These are phyloP conservation scores for Xestobium rufovillosum DNA, from an alignment of 2,888 invertebrate genomes.

Conservation along the genomic window DNA sequence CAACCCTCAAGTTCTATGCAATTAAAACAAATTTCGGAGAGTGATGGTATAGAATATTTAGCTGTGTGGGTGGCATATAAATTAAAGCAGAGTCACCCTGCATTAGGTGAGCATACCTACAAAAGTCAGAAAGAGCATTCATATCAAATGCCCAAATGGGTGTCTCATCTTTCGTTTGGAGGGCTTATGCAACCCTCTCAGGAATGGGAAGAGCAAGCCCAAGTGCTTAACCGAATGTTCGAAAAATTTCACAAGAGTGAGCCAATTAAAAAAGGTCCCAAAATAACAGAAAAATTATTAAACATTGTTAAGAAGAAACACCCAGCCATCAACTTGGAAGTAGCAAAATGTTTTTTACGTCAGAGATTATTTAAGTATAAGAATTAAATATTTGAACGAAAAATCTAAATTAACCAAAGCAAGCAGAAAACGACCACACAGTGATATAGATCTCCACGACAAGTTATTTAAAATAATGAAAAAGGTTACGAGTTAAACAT, in stretches of 20 bases:
- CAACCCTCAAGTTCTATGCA: background rate
- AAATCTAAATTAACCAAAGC: conserved; percentile 5
- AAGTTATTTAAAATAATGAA: conserved; percentile 6
- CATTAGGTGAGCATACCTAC: conserved; percentile 1
- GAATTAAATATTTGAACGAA: conserved; percentile 8
- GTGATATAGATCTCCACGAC: background rate
- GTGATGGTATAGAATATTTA: conserved; percentile 7
- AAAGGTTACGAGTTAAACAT: conserved; percentile 7
- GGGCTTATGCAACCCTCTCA: conserved; percentile 7
- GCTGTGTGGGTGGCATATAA: conserved; percentile 9
- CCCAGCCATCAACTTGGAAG: conserved; percentile 1
- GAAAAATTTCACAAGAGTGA: conserved; percentile 3
- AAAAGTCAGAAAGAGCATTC: conserved; percentile 5
- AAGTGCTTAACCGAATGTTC: conserved; percentile 2
- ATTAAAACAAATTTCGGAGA: conserved; percentile 3
- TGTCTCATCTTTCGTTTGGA: conserved; percentile 7
- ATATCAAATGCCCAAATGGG: conserved; percentile 5
- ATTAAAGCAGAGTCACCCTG: conserved; percentile 4
- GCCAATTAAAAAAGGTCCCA: background rate
- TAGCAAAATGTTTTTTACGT: conserved; percentile 3
- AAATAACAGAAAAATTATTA: conserved; percentile 5
- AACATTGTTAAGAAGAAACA: conserved; percentile 5
- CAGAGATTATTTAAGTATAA: conserved; percentile 6
- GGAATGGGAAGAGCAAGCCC: conserved; percentile 4
- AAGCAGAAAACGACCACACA: conserved; percentile 6